Evolutionary conservation across 2,113 vertebrate genomes (phyloP), one percentile per base, ranked within the genome.

Genomic region (Mellivora capensis): DNA sequence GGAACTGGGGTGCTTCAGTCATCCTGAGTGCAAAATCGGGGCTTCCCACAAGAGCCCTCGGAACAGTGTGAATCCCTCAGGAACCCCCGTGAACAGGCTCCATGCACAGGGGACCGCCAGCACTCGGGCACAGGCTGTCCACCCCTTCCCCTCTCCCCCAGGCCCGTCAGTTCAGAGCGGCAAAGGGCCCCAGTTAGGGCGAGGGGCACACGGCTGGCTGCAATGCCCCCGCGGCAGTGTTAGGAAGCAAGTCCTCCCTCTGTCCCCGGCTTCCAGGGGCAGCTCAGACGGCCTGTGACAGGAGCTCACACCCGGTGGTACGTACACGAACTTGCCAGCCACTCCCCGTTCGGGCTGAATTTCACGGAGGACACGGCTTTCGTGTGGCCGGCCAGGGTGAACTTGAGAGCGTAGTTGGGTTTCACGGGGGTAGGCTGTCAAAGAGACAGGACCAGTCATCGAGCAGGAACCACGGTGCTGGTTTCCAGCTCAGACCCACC

Each of bases 301-400:
- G 23, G 31, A 37, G 39, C 62, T 0, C 2, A n/a, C 10, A 62
- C 0, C 67, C 7, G 0, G 59, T 0, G 25, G 6, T n/a, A 99
- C 99, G 99, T 97, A 99, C 99, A 99, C 12, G 99, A 99, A 98
- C 99, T 99, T 82, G 99, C 99, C 21, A 99, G 99, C 99, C 99
- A 99, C 97, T 99, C 99, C 91, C 99, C 99, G 0, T 99, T 99
- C 0, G 99, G 99, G 94, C 99, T 99, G 98, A 99, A 99, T 83
- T 99, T 99, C 96, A 99, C 99, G 0, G 99, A 99, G 20, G 99
- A 99, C 89, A 99, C 99, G 0, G 99, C 99, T 97, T 99, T 99
- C 0, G 99, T 99, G 98, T 99, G 99, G 93, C 99, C 99, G 0
- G 99, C 99, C 98, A 99, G 95, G 0, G 99, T 99, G 98, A 99